phyloP scores from a whole-genome alignment of 37 sponge, comb jelly and placozoan genomes.

The Mnemiopsis leidyi region DNA sequence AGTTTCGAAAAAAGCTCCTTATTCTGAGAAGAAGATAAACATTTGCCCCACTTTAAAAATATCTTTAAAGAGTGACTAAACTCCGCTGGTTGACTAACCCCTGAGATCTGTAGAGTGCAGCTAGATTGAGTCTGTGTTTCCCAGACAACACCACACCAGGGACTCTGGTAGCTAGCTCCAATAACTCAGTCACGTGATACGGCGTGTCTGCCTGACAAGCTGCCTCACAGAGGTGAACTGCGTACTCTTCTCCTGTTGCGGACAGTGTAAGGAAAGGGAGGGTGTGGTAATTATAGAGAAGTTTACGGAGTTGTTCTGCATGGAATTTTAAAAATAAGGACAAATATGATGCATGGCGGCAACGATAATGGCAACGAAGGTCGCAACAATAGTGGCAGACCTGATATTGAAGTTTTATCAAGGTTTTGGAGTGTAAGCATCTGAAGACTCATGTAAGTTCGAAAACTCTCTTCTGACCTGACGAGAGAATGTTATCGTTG shows the following conservation, averaged over 20 bases:
- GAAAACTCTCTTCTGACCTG: not conserved
- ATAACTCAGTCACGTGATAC: not conserved
- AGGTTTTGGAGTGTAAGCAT: not conserved
- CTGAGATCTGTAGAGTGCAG: not conserved
- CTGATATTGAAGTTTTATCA: not conserved
- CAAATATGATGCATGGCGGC: no score
- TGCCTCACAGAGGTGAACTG: not conserved
- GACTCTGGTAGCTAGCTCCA: not conserved
- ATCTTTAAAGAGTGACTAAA: no score
- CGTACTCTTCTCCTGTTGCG: not conserved
- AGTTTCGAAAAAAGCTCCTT: no score
- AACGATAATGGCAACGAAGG: no score
- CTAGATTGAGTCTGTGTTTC: not conserved
- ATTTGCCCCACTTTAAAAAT: no score
- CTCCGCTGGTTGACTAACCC: conserved; percentile 12
- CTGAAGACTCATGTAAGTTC: not conserved
- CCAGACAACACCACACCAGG: not conserved
- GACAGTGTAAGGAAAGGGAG: no score
- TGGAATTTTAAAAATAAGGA: no score
- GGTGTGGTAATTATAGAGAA: no score
- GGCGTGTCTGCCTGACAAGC: not conserved
- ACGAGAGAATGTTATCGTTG: not conserved
- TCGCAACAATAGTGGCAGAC: no score
- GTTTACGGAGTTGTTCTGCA: no score
- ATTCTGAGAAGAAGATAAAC: no score